A percentile compares a stretch with the other conserved stretches of the same genome.
Evolutionary conservation across 2,888 invertebrate species (phyloP).

Genomic region (Portevinia maculata): DNA sequence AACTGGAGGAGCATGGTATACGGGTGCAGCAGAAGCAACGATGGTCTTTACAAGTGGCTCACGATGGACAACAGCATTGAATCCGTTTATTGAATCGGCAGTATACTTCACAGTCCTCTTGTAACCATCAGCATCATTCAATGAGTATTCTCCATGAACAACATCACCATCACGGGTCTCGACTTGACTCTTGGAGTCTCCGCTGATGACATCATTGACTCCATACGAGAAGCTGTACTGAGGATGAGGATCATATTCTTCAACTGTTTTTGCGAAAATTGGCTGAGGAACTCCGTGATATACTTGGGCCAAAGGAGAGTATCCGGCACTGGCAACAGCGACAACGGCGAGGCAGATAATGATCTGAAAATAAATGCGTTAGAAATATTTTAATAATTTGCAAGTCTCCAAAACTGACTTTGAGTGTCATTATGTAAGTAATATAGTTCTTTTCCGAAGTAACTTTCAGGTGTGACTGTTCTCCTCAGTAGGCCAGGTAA

Average conservation of each 20-base stretch:
- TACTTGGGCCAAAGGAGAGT: constrained; percentile 44
- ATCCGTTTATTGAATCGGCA: constrained; percentile 80
- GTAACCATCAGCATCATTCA: constrained; percentile 81
- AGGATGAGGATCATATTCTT: constrained; percentile 80
- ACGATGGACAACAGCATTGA: constrained; percentile 81
- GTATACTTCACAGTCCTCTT: constrained; percentile 81
- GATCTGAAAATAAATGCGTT: constrained; percentile 19
- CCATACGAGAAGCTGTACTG: constrained; percentile 81
- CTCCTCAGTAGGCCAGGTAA: constrained; percentile 9
- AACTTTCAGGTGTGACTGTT: constrained; percentile 27
- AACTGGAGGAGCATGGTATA: constrained; percentile 41
- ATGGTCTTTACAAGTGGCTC: constrained; percentile 76
- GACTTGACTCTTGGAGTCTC: constrained; percentile 81
- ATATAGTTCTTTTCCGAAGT: constrained; percentile 16
- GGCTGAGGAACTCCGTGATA: constrained; percentile 74
- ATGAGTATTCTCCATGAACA: constrained; percentile 81
- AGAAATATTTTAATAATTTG: background rate
- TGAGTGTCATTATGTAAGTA: constrained; percentile 44
- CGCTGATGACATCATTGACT: constrained; percentile 80
- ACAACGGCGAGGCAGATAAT: constrained; percentile 53
- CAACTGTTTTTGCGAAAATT: constrained; percentile 76
- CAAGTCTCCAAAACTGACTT: constrained; percentile 19
- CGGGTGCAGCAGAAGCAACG: constrained; percentile 72
- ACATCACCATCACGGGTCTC: constrained; percentile 82
- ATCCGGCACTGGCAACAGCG: constrained; percentile 58